Percentiles rank a stretch among this genome's conserved stretches.
These are phyloP conservation scores for Sinocyclocheilus anophthalmus DNA, from an alignment of 2,113 vertebrate genomes.

Conservation along the genomic window DNA sequence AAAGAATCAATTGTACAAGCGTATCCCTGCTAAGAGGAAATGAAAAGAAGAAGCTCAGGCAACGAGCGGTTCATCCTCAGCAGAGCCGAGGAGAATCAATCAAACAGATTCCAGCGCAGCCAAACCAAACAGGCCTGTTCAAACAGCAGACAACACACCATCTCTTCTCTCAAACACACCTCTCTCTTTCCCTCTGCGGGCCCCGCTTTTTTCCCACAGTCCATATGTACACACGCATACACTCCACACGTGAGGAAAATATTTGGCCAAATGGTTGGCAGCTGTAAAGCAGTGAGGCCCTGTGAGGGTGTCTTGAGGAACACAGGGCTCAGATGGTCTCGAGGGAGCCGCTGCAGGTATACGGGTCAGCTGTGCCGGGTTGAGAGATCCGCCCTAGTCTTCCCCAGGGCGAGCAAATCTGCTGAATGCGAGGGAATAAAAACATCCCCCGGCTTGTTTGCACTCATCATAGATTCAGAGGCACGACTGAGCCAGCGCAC, in stretches of 20 bases:
- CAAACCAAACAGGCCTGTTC: constrained; percentile 44
- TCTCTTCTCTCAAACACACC: background rate
- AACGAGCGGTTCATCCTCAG: constrained; percentile 1
- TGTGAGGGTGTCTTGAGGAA: background rate
- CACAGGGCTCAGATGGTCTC: background rate
- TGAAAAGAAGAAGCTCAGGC: background rate
- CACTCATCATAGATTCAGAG: constrained; percentile 27
- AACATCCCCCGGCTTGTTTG: constrained; percentile 50
- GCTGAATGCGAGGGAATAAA: constrained; percentile 33
- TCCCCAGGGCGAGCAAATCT: constrained; percentile 20
- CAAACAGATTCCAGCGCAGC: constrained; percentile 27
- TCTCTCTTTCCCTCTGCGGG: constrained; percentile 10
- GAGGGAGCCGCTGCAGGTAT: constrained; percentile 18
- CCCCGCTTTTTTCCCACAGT: constrained; percentile 5
- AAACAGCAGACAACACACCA: constrained; percentile 38
- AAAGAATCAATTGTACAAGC: background rate
- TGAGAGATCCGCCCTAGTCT: constrained; percentile 2
- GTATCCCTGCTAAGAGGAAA: background rate
- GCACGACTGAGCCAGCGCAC: background rate
- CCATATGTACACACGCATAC: constrained; percentile 29
- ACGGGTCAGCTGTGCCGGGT: constrained; percentile 42
- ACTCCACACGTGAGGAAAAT: constrained; percentile 37
- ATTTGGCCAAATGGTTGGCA: constrained; percentile 5
- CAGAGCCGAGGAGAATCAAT: constrained; percentile 28
- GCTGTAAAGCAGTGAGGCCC: constrained; percentile 17